Conservation (phyloP, 2,797 vertebrate species). For the Miichthys miiuy region DNA sequence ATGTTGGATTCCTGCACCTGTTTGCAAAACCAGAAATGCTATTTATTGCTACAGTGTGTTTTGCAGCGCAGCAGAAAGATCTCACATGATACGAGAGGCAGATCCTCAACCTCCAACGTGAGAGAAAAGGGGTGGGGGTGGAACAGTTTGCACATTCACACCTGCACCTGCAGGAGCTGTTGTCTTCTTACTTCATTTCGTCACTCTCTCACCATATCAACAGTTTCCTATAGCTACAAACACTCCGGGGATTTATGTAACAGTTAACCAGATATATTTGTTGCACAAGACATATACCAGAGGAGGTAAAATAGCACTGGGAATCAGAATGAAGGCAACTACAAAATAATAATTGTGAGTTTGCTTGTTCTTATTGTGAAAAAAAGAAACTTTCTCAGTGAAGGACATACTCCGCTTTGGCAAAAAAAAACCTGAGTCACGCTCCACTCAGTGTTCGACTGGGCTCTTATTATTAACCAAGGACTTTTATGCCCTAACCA, state of each 20-base stretch:
- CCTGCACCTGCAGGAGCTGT: constrained; percentile 51
- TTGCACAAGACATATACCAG: constrained; percentile 26
- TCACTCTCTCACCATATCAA: constrained; percentile 71
- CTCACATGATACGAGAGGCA: constrained; percentile 24
- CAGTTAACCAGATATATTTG: constrained; percentile 18
- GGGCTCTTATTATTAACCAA: constrained; percentile 67
- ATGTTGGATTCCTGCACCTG: constrained; percentile 30
- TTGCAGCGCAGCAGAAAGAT: constrained; percentile 39
- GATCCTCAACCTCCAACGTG: constrained; percentile 28
- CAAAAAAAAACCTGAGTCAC: constrained; percentile 62
- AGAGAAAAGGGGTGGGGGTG: constrained; percentile 15
- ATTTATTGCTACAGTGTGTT: constrained; percentile 42
- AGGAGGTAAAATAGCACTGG: background rate
- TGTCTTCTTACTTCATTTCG: constrained; percentile 33
- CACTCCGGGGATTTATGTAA: constrained; percentile 48
- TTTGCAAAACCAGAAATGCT: constrained; percentile 34
- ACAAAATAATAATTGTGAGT: constrained; percentile 21
- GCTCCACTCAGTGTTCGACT: constrained; percentile 51
- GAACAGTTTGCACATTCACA: constrained; percentile 58
- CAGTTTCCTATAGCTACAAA: constrained; percentile 72
- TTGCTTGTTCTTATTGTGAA: constrained; percentile 32
- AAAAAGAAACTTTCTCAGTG: constrained; percentile 31
- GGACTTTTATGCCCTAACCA: constrained; percentile 65
- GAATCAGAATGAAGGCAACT: constrained; percentile 4
- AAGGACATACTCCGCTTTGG: constrained; percentile 56